Base-by-base conservation (phyloP, 2,113 vertebrate genomes). In the Toxotes jaculatrix region DNA sequence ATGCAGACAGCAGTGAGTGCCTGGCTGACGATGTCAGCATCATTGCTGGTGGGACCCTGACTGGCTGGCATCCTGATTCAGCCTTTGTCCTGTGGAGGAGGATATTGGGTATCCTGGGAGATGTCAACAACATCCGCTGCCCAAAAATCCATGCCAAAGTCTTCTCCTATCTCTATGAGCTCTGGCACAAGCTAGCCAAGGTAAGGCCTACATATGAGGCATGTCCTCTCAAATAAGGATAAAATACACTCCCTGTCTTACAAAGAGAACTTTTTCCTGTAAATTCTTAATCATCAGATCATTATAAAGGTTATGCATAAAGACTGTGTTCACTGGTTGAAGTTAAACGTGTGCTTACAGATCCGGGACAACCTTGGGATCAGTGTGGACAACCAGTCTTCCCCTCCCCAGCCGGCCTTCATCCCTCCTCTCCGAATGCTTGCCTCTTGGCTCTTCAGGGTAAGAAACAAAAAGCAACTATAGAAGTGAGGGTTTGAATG, bases 111-210 rank as follows among this genome's bases (percentile, higher is more conserved):
- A 98, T 99, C 87, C 95, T 99, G 17, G 98, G 98, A 74, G 98
- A 99, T 74, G 97, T 99, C 80, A 99, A 99, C 93, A 96, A 88
- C 47, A 99, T 99, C 89, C 93, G 95, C 51, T 98, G 96, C 12
- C 97, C 97, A 76, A 97, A 95, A 91, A 99, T 99, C 82, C 98
- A 99, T 5, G 97, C 97, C 72, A 98, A 95, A 93, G 97, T 99
- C 77, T 98, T 99, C 90, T 92, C 94, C 34, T 97, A 97, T 90
- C 97, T 99, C 57, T 98, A 96, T 85, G 97, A 98, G 70, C 94
- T 99, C 75, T 99, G 98, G 98, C 97, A 97, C 87, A 99, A 99
- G 88, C 95, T 99, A 70, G 97, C 97, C 66, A 99, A 99, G 97
- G 98, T 99, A 95, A 62, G 38, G 4, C 17, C 4, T 23, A 3